A percentile compares a stretch with the other conserved stretches of the same genome.
phyloP scores from a whole-genome alignment of 2,888 invertebrate species.

The Leptinotarsa haldemani region DNA sequence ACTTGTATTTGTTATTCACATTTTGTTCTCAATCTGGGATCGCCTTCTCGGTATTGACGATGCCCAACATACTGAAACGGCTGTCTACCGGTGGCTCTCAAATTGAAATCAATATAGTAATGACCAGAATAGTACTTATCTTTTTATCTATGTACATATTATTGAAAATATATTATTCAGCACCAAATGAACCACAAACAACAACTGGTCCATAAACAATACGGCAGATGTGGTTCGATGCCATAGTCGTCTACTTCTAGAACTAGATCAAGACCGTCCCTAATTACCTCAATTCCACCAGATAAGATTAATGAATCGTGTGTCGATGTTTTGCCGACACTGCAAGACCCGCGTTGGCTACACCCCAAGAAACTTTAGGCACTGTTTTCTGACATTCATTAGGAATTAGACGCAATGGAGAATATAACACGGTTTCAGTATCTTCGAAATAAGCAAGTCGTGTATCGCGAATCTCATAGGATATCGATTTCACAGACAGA shows the following conservation, averaged over 20 bases:
- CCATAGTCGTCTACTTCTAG: conserved; percentile 27
- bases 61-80: too few relatives aligned
- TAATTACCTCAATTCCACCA: conserved; percentile 29
- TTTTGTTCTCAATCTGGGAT: too few relatives aligned
- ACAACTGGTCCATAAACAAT: conserved; percentile 36
- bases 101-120: too few relatives aligned
- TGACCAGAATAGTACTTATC: too few relatives aligned
- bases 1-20: too few relatives aligned
- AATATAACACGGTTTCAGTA: background rate
- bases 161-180: conserved; percentile 32
- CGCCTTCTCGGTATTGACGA: too few relatives aligned
- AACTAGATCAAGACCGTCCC: conserved; percentile 33
- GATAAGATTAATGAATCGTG: conserved; percentile 32
- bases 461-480: background rate
- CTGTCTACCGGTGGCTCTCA: too few relatives aligned
- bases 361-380: conserved; percentile 5
- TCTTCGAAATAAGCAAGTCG: background rate
- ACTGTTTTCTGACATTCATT: background rate
- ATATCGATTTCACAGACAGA: background rate
- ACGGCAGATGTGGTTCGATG: conserved; percentile 34
- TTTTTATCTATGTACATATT: conserved; percentile 24
- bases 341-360: conserved; percentile 12
- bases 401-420: background rate
- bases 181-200: conserved; percentile 34
- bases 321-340: conserved; percentile 4